These are phyloP conservation scores for Parnassius orleans DNA, from an alignment of 2,888 invertebrate species.

Conservation along the genomic window DNA sequence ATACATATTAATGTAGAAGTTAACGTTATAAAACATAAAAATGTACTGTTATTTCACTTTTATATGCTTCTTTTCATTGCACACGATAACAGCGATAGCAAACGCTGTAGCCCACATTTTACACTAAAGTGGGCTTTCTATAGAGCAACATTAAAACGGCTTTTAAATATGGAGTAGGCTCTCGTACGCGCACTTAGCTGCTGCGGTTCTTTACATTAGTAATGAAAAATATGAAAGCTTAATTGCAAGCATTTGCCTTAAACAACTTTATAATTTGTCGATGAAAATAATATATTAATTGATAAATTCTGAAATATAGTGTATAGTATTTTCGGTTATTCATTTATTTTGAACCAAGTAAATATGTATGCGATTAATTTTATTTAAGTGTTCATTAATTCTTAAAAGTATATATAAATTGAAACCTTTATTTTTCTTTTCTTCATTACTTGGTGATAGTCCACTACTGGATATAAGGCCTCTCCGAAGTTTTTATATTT, in stretches of 20 bases:
- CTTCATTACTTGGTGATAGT: no score
- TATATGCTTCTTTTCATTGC: not conserved
- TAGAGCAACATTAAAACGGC: constrained; percentile 21
- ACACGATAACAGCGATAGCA: constrained; percentile 6
- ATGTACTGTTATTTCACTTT: not conserved
- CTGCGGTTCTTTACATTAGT: constrained; percentile 21
- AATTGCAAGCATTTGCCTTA: constrained; percentile 15
- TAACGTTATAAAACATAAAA: not conserved
- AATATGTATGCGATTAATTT: no score
- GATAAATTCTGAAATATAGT: no score
- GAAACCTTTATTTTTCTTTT: no score
- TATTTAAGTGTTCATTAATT: no score
- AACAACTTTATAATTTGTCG: not conserved
- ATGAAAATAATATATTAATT: not conserved
- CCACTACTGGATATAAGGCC: no score
- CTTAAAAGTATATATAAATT: no score
- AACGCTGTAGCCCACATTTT: constrained; percentile 20
- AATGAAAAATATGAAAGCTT: constrained; percentile 17
- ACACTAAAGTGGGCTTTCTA: constrained; percentile 20
- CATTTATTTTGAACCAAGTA: no score
- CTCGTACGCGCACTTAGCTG: constrained; percentile 9
- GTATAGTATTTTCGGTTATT: no score
- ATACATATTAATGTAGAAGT: no score
- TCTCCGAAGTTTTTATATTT: no score
- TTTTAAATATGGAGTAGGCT: constrained; percentile 20